A percentile compares a stretch with the other conserved stretches of the same genome.
Conservation (phyloP, 2,888 invertebrate genomes). For the Zygogramma bicolorata region DNA sequence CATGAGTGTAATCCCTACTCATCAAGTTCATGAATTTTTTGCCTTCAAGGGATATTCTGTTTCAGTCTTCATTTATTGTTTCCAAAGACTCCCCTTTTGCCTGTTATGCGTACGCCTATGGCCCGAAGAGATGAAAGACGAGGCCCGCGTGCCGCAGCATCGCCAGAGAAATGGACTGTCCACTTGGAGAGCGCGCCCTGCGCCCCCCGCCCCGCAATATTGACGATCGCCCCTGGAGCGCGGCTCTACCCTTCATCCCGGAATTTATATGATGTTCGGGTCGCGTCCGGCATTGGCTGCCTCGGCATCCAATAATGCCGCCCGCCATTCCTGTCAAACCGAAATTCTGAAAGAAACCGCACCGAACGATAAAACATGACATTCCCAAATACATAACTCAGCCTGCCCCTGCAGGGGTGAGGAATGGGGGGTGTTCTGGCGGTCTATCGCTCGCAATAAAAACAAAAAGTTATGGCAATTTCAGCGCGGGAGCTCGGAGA, state of each 20-base stretch:
- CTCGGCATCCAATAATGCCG: slow-evolving; percentile 64
- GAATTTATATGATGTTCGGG: slow-evolving; percentile 67
- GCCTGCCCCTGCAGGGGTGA: slow-evolving; percentile 11
- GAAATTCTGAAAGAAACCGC: slow-evolving; percentile 63
- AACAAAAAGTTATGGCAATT: slow-evolving; percentile 12
- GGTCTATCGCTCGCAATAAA: slow-evolving; percentile 1
- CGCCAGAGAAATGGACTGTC: slow-evolving; percentile 65
- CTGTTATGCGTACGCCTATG: neutral
- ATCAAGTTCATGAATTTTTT: too few relatives aligned
- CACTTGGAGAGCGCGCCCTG: slow-evolving; percentile 57
- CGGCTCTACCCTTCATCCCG: slow-evolving; percentile 60
- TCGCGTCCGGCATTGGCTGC: slow-evolving; percentile 64
- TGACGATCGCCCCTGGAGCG: slow-evolving; percentile 57
- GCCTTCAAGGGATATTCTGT: too few relatives aligned
- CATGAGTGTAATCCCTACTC: too few relatives aligned
- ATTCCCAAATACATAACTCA: slow-evolving; percentile 56
- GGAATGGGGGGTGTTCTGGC: neutral
- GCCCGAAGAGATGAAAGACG: neutral
- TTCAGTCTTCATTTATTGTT: too few relatives aligned
- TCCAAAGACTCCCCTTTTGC: neutral
- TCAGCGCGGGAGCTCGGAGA: neutral
- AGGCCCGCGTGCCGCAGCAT: slow-evolving; percentile 13
- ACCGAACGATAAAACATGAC: slow-evolving; percentile 64
- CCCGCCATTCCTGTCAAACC: slow-evolving; percentile 65
- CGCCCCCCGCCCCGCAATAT: slow-evolving; percentile 57